Percentiles rank a stretch among this genome's conserved stretches.
These are phyloP conservation scores for Drosophila jambulina DNA, from an alignment of 1,140 invertebrate species.

Conservation along the genomic window DNA sequence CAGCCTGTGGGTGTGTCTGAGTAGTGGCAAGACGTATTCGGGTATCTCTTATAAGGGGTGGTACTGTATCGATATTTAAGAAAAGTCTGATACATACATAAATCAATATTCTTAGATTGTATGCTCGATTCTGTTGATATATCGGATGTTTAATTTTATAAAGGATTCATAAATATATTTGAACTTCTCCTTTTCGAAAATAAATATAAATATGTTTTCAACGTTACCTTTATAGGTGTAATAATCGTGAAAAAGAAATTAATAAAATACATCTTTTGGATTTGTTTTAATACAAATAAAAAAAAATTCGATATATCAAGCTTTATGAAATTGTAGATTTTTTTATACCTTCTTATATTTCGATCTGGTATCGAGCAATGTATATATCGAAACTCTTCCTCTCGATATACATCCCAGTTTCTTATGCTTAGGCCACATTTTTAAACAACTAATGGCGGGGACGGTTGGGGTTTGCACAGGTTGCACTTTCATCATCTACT, in stretches of 20 bases:
- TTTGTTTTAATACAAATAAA: too few relatives aligned
- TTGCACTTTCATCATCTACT: conserved; percentile 40
- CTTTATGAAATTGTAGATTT: neutral
- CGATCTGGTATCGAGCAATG: neutral
- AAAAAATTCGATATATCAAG: neutral
- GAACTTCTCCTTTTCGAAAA: neutral
- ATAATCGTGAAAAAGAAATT: neutral
- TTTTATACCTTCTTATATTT: neutral
- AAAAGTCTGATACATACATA: neutral
- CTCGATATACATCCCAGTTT: neutral
- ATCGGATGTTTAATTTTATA: neutral
- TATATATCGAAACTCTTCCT: neutral
- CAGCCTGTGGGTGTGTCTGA: conserved; percentile 3
- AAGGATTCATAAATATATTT: too few relatives aligned
- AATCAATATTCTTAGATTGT: neutral
- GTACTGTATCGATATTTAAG: neutral
- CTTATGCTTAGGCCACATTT: conserved; percentile 28
- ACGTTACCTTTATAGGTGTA: too few relatives aligned
- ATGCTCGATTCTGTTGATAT: neutral
- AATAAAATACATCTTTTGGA: neutral
- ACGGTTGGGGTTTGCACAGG: conserved; percentile 6
- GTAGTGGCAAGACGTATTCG: conserved; percentile 41
- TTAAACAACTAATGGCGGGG: conserved; percentile 37
- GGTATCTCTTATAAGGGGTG: conserved; percentile 28
- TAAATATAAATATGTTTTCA: too few relatives aligned